Conservation (phyloP, 2,797 vertebrate genomes). For the Leuciscus waleckii region DNA sequence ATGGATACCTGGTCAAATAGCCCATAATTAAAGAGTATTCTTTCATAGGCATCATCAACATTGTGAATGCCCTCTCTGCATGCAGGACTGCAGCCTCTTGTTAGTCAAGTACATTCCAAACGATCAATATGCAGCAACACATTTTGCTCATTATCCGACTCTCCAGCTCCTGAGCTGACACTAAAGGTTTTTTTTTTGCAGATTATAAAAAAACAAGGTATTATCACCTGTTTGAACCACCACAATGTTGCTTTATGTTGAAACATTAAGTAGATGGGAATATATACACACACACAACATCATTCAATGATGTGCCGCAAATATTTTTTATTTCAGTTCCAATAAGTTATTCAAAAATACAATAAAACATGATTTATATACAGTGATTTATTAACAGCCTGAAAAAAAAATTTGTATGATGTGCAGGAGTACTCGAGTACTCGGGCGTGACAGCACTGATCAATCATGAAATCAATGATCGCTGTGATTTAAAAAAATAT, state of each 20-base stretch:
- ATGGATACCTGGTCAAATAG: conserved; percentile 10
- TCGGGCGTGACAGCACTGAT: too few relatives aligned
- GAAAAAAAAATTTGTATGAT: too few relatives aligned
- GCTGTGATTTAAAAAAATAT: too few relatives aligned
- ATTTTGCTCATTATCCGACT: not conserved
- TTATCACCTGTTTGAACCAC: not conserved
- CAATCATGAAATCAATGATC: too few relatives aligned
- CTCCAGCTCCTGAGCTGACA: conserved; percentile 3
- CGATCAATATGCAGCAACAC: conserved; percentile 22
- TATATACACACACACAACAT: too few relatives aligned
- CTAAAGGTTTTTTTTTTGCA: not conserved
- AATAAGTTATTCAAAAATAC: not conserved
- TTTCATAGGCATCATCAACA: conserved; percentile 12
- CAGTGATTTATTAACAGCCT: not conserved
- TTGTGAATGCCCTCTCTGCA: not conserved
- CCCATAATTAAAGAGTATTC: conserved; percentile 2
- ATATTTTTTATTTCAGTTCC: not conserved
- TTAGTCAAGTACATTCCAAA: conserved; percentile 33
- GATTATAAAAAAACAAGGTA: not conserved
- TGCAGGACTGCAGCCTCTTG: not conserved
- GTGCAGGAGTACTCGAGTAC: too few relatives aligned
- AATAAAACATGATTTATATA: not conserved
- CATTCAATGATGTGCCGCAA: not conserved
- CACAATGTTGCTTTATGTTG: not conserved
- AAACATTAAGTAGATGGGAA: not conserved